These are phyloP conservation scores for Tragelaphus scriptus DNA, from an alignment of 2,113 vertebrate genomes.

Conservation along the genomic window DNA sequence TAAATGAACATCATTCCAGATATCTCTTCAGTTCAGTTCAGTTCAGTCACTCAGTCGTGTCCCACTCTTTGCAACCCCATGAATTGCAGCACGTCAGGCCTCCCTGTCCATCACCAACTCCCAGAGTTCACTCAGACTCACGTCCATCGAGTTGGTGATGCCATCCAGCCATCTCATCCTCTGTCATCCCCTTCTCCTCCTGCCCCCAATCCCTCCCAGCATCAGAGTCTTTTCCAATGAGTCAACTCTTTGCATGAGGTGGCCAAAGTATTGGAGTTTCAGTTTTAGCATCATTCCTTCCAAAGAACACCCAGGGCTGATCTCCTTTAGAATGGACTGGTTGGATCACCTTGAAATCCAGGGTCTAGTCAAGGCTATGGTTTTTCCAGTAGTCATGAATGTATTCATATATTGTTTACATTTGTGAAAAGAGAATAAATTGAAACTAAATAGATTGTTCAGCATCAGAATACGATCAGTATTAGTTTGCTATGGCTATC, in stretches of 20 bases:
- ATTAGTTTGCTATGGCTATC: not conserved
- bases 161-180: not conserved
- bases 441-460: not conserved
- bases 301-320: not conserved
- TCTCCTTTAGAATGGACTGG: not conserved
- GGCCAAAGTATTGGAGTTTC: not conserved
- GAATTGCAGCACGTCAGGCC: not conserved
- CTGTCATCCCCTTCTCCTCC: accelerated
- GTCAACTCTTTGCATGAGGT: not conserved
- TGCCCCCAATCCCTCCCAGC: not conserved
- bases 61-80: not conserved
- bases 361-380: too few species aligned
- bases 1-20: not conserved
- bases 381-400: too few species aligned
- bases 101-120: not conserved
- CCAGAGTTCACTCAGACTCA: not conserved
- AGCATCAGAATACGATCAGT: not conserved
- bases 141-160: accelerated
- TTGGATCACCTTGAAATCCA: not conserved
- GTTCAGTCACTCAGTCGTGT: accelerated
- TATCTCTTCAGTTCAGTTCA: not conserved
- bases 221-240: not conserved
- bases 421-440: not conserved
- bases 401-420: not conserved
- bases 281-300: not conserved